phyloP scores from a whole-genome alignment of 2,888 invertebrate genomes.

The Parapristionchus giblindavisi region DNA sequence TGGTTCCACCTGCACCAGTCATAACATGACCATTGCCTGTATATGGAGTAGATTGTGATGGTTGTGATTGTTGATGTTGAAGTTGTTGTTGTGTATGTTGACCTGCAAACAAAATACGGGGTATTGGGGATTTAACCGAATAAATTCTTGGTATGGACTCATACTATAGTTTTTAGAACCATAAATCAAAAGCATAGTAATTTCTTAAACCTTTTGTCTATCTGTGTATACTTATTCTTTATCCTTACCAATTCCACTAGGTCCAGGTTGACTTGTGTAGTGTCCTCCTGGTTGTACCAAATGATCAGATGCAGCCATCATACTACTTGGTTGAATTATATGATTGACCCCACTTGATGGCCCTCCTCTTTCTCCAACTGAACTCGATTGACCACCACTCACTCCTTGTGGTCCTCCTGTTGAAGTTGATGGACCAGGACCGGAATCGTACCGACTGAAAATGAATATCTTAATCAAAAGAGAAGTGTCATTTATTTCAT shows the following conservation, averaged over 20 bases:
- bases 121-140: not conserved
- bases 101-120: not conserved
- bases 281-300: conserved; percentile 30
- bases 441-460: conserved; percentile 8
- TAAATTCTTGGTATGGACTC: not conserved
- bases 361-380: not conserved
- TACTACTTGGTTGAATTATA: conserved; percentile 29
- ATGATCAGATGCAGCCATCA: conserved; percentile 26
- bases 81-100: conserved; percentile 2
- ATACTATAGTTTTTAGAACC: no score
- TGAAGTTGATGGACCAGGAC: conserved; percentile 19
- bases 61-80: not conserved
- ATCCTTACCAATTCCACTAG: conserved; percentile 2
- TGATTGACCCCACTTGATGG: conserved; percentile 23
- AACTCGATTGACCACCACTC: not conserved
- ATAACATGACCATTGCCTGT: conserved; percentile 37
- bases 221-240: not conserved
- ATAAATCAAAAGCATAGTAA: not conserved
- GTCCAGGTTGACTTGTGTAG: conserved; percentile 23
- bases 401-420: not conserved
- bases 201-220: not conserved
- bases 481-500: not conserved
- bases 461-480: conserved; percentile 13
- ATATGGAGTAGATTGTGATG: conserved; percentile 19
- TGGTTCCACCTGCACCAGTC: conserved; percentile 8